Evolutionary conservation across 2,888 invertebrate species (phyloP).

Genomic region (Torymus aiolomorphi): DNA sequence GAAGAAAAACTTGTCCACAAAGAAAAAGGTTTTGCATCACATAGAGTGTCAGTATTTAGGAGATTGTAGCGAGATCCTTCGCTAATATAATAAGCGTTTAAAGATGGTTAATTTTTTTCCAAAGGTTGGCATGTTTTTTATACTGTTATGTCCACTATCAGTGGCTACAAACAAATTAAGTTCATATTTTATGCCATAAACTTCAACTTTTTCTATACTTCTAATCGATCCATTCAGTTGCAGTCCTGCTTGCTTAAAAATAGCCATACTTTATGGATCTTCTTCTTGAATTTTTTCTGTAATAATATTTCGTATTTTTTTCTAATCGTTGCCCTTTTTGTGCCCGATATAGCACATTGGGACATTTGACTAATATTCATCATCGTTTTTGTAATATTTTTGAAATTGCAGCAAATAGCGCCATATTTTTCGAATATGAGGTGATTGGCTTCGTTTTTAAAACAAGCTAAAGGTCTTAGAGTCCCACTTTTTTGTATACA

Average conservation of each 20-base stretch:
- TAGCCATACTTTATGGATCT: background rate
- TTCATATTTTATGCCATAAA: slow-evolving; percentile 1
- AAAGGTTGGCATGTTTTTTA: background rate
- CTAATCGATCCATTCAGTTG: background rate
- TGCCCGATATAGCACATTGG: background rate
- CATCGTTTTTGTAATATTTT: slow-evolving; percentile 26
- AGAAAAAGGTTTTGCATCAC: slow-evolving; percentile 5
- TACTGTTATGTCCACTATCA: background rate
- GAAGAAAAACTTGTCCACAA: background rate
- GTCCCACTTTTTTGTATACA: slow-evolving; percentile 15
- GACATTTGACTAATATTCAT: slow-evolving; percentile 8
- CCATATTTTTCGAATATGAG: background rate
- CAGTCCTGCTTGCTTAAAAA: background rate
- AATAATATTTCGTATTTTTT: background rate
- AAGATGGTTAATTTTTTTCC: background rate
- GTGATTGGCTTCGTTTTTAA: slow-evolving; percentile 21
- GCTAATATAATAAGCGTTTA: slow-evolving; percentile 10
- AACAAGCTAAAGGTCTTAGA: background rate
- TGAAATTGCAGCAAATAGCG: background rate
- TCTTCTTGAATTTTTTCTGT: background rate
- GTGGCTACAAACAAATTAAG: slow-evolving; percentile 9
- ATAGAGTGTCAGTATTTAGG: background rate
- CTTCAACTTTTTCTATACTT: background rate
- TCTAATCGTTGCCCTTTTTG: background rate
- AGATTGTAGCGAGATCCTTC: background rate